phyloP scores from a whole-genome alignment of 2,113 vertebrate species.

The Silurus meridionalis region DNA sequence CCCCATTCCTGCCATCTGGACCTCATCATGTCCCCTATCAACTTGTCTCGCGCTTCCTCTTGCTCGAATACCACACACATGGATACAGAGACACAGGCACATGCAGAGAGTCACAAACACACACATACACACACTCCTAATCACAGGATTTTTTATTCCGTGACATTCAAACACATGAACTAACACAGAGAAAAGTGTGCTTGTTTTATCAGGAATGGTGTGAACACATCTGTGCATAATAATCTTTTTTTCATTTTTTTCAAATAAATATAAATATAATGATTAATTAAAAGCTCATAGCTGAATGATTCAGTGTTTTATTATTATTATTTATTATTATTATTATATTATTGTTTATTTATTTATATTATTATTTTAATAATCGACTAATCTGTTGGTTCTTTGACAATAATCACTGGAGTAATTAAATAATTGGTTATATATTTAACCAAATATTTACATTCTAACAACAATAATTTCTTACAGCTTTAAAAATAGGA shows the following conservation, averaged over 20 bases:
- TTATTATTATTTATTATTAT: too few relatives aligned
- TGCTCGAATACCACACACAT: conserved; percentile 5
- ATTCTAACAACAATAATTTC: too few relatives aligned
- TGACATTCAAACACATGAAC: conserved; percentile 5
- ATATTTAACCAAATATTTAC: too few relatives aligned
- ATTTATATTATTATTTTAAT: background rate
- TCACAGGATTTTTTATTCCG: background rate
- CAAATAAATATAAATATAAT: background rate
- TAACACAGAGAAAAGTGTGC: background rate
- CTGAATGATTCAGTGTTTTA: background rate
- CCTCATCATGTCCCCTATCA: conserved; percentile 54
- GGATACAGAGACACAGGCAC: background rate
- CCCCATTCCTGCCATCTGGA: conserved; percentile 65
- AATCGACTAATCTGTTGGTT: background rate
- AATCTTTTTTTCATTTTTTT: background rate
- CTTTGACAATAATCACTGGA: background rate
- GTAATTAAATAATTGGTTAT: background rate
- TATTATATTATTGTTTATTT: too few relatives aligned
- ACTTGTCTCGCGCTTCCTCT: conserved; percentile 11
- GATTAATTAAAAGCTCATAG: background rate
- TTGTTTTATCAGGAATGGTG: background rate
- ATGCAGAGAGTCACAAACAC: background rate
- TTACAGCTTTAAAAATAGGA: background rate
- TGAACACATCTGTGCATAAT: background rate
- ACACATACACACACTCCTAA: background rate